phyloP scores from a whole-genome alignment of 2,888 invertebrate genomes.

The Salpingus planirostris region DNA sequence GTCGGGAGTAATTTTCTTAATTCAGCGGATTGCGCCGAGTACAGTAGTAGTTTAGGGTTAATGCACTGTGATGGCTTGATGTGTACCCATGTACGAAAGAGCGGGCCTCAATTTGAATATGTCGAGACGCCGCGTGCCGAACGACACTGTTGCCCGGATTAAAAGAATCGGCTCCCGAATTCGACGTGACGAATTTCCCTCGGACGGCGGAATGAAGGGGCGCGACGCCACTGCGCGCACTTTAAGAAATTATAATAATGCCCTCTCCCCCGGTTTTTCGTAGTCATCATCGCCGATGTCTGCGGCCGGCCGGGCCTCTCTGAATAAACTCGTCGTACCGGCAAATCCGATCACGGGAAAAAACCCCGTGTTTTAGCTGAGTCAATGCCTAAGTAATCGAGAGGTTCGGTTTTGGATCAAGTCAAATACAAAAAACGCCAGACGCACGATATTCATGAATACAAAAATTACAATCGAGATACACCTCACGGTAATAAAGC shows the following conservation, averaged over 20 bases:
- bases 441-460: conserved; percentile 27
- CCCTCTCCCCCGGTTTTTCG: no score
- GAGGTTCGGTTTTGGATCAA: conserved; percentile 30
- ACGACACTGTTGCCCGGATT: conserved; percentile 5
- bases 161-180: no score
- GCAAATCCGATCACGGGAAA: conserved; percentile 12
- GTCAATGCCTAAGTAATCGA: conserved; percentile 30
- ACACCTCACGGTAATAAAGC: conserved; percentile 34
- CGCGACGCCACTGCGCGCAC: no score
- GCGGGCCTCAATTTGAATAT: conserved; percentile 11
- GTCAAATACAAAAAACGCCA: conserved; percentile 30
- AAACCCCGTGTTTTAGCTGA: conserved; percentile 25
- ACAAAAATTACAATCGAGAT: conserved; percentile 24
- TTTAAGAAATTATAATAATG: no score
- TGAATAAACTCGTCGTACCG: no score
- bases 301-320: no score
- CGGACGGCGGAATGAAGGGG: no score
- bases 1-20: conserved; percentile 23
- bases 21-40: conserved; percentile 24
- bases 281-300: no score
- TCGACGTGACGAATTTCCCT: no score
- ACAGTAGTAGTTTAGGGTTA: conserved; percentile 21
- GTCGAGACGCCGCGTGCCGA: conserved; percentile 6
- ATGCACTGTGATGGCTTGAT: conserved; percentile 17
- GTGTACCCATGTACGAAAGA: no score